phyloP scores from a whole-genome alignment of 2,797 vertebrate genomes.

The Poeciliopsis paucimaculata region DNA sequence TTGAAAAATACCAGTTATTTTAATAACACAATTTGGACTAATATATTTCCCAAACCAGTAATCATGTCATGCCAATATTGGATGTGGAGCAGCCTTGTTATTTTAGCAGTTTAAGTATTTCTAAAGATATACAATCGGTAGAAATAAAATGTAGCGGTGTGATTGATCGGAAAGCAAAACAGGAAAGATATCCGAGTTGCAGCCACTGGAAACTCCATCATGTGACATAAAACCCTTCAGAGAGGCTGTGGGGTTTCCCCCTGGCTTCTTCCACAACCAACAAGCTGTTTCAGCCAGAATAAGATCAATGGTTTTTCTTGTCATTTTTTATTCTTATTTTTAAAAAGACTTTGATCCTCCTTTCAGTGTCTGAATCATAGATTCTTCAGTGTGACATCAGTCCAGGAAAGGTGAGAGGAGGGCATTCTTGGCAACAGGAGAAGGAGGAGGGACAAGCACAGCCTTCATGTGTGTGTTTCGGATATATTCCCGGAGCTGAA shows the following conservation, averaged over 20 bases:
- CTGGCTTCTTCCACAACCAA: constrained; percentile 38
- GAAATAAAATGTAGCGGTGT: constrained; percentile 18
- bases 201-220: constrained; percentile 20
- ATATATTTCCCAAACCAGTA: not conserved
- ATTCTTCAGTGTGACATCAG: constrained; percentile 52
- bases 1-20: constrained; percentile 9
- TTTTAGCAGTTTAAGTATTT: not conserved
- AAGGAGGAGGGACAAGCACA: constrained; percentile 31
- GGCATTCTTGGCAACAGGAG: constrained; percentile 74
- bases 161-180: not conserved
- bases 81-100: constrained; percentile 1
- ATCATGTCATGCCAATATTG: not conserved
- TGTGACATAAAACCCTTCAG: constrained; percentile 42
- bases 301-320: constrained; percentile 32
- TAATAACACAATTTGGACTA: constrained; percentile 2
- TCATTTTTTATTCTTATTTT: not conserved
- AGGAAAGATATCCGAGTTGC: constrained; percentile 34
- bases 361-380: constrained; percentile 50
- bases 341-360: constrained; percentile 47
- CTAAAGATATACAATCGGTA: not conserved
- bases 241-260: constrained; percentile 46
- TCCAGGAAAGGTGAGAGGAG: constrained; percentile 39
- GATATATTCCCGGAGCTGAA: not conserved
- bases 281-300: constrained; percentile 34
- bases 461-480: not conserved